Conservation (phyloP, 35 echinoderm and acorn worm species). For the Lytechinus pictus region DNA sequence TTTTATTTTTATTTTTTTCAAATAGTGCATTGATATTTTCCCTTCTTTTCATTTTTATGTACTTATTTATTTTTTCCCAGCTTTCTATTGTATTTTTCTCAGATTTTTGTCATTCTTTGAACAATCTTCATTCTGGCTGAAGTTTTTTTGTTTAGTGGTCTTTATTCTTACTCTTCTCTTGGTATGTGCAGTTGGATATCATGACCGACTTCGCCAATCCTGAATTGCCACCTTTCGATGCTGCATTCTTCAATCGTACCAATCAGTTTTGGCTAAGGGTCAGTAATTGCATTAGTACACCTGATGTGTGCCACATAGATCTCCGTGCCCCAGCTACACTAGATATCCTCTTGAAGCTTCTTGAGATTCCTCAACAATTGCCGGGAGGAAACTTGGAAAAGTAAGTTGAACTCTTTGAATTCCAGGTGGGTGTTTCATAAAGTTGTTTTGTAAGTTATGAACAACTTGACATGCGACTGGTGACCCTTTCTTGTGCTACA, state of each 20-base stretch:
- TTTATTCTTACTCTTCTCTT: not conserved
- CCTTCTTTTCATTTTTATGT: too few relatives aligned
- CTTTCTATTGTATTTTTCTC: too few relatives aligned
- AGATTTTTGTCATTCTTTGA: too few relatives aligned
- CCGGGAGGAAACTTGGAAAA: not conserved
- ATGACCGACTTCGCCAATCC: not conserved
- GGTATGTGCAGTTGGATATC: not conserved
- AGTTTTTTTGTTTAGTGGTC: not conserved
- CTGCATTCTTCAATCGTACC: not conserved
- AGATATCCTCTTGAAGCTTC: not conserved
- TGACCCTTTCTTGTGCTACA: too few relatives aligned
- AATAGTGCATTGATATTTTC: too few relatives aligned
- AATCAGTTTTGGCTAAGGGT: not conserved
- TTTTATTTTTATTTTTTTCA: too few relatives aligned
- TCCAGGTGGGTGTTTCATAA: too few relatives aligned
- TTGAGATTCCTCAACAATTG: not conserved
- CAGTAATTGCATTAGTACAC: not conserved
- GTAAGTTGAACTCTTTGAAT: not conserved
- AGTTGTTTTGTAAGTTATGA: too few relatives aligned
- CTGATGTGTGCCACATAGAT: not conserved
- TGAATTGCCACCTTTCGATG: not conserved
- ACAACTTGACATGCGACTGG: too few relatives aligned
- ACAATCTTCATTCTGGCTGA: too few relatives aligned
- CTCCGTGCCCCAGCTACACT: not conserved
- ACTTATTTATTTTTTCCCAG: too few relatives aligned